Conservation (phyloP, 2,797 vertebrate genomes). For the Labeo calbasu region DNA sequence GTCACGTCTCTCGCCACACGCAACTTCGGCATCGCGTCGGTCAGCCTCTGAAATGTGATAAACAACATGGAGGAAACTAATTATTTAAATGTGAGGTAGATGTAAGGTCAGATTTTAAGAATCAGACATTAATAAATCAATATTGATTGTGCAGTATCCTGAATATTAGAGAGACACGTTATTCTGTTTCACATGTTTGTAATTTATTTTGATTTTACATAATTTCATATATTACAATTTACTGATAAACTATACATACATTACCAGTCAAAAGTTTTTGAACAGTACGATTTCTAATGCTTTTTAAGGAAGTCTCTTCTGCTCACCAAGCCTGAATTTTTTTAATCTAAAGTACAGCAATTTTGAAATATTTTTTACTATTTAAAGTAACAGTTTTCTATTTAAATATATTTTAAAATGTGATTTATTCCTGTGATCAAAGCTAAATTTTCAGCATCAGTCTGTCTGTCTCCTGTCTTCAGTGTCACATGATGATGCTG, state of each 20-base stretch:
- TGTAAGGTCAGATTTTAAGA: neutral
- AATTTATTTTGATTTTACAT: neutral
- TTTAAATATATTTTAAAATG: no score
- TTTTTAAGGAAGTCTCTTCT: no score
- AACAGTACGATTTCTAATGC: no score
- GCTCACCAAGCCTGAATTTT: no score
- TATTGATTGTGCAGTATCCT: neutral
- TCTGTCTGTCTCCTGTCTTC: no score
- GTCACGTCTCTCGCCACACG: slow-evolving; percentile 83
- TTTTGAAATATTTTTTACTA: no score
- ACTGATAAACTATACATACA: neutral
- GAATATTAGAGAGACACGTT: neutral
- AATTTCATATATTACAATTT: neutral
- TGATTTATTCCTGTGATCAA: no score
- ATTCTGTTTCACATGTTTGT: neutral
- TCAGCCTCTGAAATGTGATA: slow-evolving; percentile 80
- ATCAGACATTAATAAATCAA: neutral
- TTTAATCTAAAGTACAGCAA: no score
- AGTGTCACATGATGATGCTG: no score
- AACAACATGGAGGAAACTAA: slow-evolving; percentile 21
- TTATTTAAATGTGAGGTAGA: slow-evolving; percentile 15
- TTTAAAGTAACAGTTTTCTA: no score
- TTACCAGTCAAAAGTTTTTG: no score
- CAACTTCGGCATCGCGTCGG: slow-evolving; percentile 79
- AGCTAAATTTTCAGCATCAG: no score